phyloP scores from a whole-genome alignment of 2,113 vertebrate species.

The Motacilla tschutschensis region DNA sequence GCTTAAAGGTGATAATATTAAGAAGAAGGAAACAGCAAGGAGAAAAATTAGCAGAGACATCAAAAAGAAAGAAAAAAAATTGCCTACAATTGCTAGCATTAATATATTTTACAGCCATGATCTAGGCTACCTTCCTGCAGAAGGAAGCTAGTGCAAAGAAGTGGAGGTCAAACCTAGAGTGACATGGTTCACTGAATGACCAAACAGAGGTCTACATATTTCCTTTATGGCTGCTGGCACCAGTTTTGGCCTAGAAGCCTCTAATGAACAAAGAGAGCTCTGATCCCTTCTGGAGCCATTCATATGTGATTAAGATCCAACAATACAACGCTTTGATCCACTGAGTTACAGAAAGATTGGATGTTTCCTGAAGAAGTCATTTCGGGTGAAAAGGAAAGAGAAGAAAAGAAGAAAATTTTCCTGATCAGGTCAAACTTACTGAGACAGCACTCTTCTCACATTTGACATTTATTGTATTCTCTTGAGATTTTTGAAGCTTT shows the following conservation, averaged over 20 bases:
- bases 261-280: conserved; percentile 46
- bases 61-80: background rate
- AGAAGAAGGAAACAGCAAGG: background rate
- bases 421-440: conserved; percentile 6
- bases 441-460: conserved; percentile 8
- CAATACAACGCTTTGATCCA: conserved; percentile 47
- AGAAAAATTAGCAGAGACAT: background rate
- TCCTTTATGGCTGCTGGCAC: conserved; percentile 32
- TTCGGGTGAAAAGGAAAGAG: conserved; percentile 24
- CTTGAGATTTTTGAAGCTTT: conserved; percentile 30
- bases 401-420: conserved; percentile 44
- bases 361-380: conserved; percentile 53
- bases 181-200: conserved; percentile 24
- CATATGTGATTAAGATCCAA: conserved; percentile 43
- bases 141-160: conserved; percentile 26
- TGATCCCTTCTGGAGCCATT: conserved; percentile 45
- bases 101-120: background rate
- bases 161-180: conserved; percentile 11
- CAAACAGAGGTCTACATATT: conserved; percentile 36
- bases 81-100: background rate
- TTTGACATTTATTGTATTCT: background rate
- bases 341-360: conserved; percentile 21
- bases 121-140: conserved; percentile 24
- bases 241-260: conserved; percentile 27
- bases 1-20: background rate